Percentiles rank a stretch among this genome's conserved stretches.
Evolutionary conservation across 2,113 vertebrate species (phyloP).

Genomic region (Columba janthina): DNA sequence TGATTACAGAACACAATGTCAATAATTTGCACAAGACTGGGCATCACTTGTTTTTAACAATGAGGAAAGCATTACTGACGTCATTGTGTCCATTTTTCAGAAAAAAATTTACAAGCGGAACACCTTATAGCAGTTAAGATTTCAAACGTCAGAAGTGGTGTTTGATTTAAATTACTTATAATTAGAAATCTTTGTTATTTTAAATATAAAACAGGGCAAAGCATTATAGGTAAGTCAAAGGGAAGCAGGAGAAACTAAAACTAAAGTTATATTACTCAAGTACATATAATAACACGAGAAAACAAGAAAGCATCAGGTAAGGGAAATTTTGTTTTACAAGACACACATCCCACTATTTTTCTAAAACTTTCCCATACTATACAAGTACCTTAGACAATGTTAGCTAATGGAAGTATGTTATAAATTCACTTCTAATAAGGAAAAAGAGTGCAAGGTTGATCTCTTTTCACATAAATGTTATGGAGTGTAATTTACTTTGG

Average conservation of each 20-base stretch:
- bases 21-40: background rate
- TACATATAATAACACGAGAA: background rate
- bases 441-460: background rate
- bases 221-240: background rate
- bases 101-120: background rate
- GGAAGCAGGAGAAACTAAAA: background rate
- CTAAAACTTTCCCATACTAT: background rate
- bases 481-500: background rate
- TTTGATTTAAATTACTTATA: background rate
- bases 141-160: background rate
- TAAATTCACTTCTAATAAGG: background rate
- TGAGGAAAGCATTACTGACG: background rate
- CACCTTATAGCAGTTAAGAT: background rate
- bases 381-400: background rate
- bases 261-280: background rate
- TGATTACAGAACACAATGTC: background rate
- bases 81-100: background rate
- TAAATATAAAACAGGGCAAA: background rate
- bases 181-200: too few relatives aligned
- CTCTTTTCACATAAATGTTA: background rate
- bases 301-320: background rate
- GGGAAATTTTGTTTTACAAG: background rate
- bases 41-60: background rate
- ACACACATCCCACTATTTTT: rapidly evolving
- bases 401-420: background rate